Base-by-base conservation (phyloP, 2,113 vertebrate genomes). In the Climacteris rufus region DNA sequence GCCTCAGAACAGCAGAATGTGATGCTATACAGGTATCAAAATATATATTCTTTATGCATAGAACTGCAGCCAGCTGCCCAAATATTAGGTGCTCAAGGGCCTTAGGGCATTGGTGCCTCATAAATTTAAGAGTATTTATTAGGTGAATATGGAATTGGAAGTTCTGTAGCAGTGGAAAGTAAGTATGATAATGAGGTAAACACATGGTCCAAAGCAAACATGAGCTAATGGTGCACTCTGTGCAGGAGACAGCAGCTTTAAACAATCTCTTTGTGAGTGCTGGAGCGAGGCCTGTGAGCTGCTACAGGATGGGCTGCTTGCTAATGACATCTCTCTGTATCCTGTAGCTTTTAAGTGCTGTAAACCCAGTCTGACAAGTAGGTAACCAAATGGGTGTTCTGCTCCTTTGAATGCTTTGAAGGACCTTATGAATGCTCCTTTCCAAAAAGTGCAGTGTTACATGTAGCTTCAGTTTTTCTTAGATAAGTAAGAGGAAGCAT, bases 111-210 rank as follows among this genome's bases (percentile, higher is more conserved):
- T 81, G 86, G 85, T 93, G 75, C 59, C 47, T 71, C 83, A 91
- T 94, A 95, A 91, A 94, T 77, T 83, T 91, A 52, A 57, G 85
- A 72, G 42, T 69, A 94, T 94, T 87, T 96, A 94, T 94, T 89
- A 96, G 78, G 89, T 97, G 93, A 94, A 57, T 83, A 91, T 35
- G 72, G 66, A 70, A 77, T 35, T 80, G 63, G 70, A 93, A 80
- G 79, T 91, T 93, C 78, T 17, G 47, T 80, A 85, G 90, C 87
- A 74, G 44, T 44, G 90, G 87, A 90, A 95, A 93, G 53, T 66
- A 74, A 76, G 57, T 57, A 90, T 50, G 78, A 83, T 94, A 93
- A 97, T 86, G 95, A 94, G 33, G 87, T 90, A 94, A 97, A 91
- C 94, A 96, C 60, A 94, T 91, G 89, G 90, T 83, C 78, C 94